phyloP scores from a whole-genome alignment of 2,888 invertebrate genomes.

The Lordiphosa fenestrarum region DNA sequence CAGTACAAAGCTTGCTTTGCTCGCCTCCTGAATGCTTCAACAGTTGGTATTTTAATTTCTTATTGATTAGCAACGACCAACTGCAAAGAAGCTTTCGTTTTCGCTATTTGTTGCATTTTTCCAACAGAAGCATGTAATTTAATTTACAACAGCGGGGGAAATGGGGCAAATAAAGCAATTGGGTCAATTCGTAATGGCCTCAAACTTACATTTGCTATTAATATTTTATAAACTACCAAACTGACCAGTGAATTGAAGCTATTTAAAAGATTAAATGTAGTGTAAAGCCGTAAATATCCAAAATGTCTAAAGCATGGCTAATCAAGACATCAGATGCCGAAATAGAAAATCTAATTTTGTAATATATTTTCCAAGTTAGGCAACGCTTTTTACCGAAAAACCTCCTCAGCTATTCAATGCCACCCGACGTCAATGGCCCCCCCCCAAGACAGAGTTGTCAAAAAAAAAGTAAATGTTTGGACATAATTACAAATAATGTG shows the following conservation, averaged over 20 bases:
- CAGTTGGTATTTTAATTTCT: slow-evolving; percentile 30
- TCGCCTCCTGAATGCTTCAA: slow-evolving; percentile 8
- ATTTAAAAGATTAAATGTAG: no score
- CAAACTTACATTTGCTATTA: neutral
- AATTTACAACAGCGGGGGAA: slow-evolving; percentile 7
- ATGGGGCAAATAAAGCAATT: neutral
- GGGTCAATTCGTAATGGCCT: neutral
- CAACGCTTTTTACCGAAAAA: no score
- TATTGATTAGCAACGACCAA: slow-evolving; percentile 28
- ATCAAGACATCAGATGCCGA: no score
- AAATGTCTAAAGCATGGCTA: no score
- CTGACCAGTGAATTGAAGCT: no score
- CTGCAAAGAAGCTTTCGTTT: neutral
- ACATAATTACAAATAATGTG: slow-evolving; percentile 58
- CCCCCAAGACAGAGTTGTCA: slow-evolving; percentile 22
- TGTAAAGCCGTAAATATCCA: no score
- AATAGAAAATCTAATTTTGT: no score
- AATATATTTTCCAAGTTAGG: no score
- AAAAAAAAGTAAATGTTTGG: slow-evolving; percentile 35
- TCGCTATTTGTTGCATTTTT: slow-evolving; percentile 7
- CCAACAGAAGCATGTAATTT: slow-evolving; percentile 21
- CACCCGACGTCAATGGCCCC: neutral
- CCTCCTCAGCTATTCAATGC: no score
- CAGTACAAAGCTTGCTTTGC: neutral
- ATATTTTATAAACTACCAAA: no score